Evolutionary conservation across 1,140 invertebrate genomes (phyloP).

Genomic region (Glossosoma conforme): DNA sequence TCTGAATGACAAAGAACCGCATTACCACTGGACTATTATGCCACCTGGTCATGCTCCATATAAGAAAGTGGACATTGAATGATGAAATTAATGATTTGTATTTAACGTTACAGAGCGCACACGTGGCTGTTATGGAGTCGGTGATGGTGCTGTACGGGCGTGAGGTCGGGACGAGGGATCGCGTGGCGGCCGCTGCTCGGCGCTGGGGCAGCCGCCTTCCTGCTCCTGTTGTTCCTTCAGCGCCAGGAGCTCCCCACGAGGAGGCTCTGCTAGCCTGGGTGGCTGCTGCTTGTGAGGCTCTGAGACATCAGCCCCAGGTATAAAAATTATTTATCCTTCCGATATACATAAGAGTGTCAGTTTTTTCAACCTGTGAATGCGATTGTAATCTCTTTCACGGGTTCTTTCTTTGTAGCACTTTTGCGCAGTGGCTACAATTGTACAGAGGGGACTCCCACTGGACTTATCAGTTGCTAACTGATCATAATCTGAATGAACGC

Average conservation of each 20-base stretch:
- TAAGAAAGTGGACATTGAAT: too few species aligned
- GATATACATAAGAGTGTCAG: neutral
- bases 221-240: constrained; percentile 41
- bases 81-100: neutral
- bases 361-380: too few species aligned
- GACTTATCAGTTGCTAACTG: too few species aligned
- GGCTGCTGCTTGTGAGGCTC: constrained; percentile 75
- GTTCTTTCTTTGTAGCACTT: too few species aligned
- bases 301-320: constrained; percentile 43
- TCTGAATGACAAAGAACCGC: too few species aligned
- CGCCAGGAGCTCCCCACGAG: constrained; percentile 70
- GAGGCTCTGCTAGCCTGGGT: constrained; percentile 89
- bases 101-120: constrained; percentile 68
- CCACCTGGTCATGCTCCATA: too few species aligned
- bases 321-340: neutral
- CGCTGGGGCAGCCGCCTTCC: constrained; percentile 53
- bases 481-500: too few species aligned
- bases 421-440: too few species aligned
- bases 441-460: too few species aligned
- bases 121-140: constrained; percentile 95
- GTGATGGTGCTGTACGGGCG: constrained; percentile 93
- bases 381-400: too few species aligned
- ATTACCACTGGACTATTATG: too few species aligned
- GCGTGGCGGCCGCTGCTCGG: constrained; percentile 79
- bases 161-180: constrained; percentile 86